Evolutionary conservation across 1,140 invertebrate species (phyloP), one percentile per base, ranked within the genome.

Genomic region (Linepithema humile): DNA sequence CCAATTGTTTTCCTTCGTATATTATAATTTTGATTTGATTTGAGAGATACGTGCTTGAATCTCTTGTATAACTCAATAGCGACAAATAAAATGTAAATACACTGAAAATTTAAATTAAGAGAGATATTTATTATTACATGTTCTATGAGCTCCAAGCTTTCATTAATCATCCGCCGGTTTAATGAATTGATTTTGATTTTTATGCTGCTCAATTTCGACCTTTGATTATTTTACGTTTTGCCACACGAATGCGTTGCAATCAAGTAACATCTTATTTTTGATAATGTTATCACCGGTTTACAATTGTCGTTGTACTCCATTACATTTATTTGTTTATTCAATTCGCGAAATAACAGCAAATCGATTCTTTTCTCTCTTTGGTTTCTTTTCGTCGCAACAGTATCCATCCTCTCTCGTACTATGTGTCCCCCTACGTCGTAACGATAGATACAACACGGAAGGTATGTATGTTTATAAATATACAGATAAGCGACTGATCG

Each of bases 391-490:
- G 20, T 50, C 64, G 32, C 35, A 77, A 50, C 15, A 23, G 23
- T 50, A 65, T 43, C 40, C n/a, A 6, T 7, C 17, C 1, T 32
- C 38, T 32, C 12, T 29, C 12, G 32, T 17, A 7, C 17, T 23
- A 9, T 15, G 20, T 23, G n/a, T 55, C 17, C n/a, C 12, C 4
- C n/a, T 6, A 69, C 35, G n/a, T 70, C 32, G 35, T 32, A 43
- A 55, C 20, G 17, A 38, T 32, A 15, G 32, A 55, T 29, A 20
- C 23, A 75, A 80, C 35, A 55, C 12, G 48, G 40, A 55, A 70
- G 23, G 64, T 70, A 57, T 4, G 75, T 78, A 78, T 69, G 75
- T 67, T 80, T 80, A 53, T 70, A 80, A 80, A 80, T 57, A 80
- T 70, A 55, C 48, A 80, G 75, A 55, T 80, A 80, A 80, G 38